Evolutionary conservation across 2,888 invertebrate species (phyloP).

Genomic region (Digitonthophagus gazella): DNA sequence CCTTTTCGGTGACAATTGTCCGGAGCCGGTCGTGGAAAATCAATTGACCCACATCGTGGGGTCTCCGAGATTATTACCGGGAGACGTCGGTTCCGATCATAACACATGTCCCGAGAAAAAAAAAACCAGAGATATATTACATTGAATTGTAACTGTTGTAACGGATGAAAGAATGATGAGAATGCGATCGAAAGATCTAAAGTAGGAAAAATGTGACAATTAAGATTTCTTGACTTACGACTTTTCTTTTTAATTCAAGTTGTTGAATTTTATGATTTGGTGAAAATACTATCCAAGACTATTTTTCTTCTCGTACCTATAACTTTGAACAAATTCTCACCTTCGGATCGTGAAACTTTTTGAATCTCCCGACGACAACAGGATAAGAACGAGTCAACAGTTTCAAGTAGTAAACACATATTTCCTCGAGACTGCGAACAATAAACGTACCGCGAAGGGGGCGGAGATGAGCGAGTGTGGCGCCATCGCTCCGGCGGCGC

Average conservation of each 20-base stretch:
- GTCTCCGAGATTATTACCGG: not conserved
- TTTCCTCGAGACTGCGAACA: not conserved
- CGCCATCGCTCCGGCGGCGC: slow-evolving; percentile 2
- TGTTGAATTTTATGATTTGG: too few species aligned
- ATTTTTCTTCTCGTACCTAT: not conserved
- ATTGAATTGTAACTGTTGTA: not conserved
- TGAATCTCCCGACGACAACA: not conserved
- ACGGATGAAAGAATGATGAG: not conserved
- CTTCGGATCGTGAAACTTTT: not conserved
- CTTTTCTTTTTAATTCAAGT: too few species aligned
- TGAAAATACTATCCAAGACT: too few species aligned
- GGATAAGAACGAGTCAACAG: not conserved
- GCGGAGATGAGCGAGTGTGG: slow-evolving; percentile 1
- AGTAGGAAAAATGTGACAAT: too few species aligned
- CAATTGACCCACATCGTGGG: not conserved
- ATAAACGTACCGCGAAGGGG: not conserved
- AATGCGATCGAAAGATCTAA: too few species aligned
- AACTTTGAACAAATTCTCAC: not conserved
- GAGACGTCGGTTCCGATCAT: not conserved
- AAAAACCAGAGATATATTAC: not conserved
- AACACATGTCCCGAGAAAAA: not conserved
- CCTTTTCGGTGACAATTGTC: slow-evolving; percentile 3
- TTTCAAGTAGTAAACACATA: slow-evolving; percentile 12
- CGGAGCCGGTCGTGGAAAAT: not conserved
- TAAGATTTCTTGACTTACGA: too few species aligned